phyloP scores from a whole-genome alignment of 2,113 vertebrate genomes.

The Cettia cetti region DNA sequence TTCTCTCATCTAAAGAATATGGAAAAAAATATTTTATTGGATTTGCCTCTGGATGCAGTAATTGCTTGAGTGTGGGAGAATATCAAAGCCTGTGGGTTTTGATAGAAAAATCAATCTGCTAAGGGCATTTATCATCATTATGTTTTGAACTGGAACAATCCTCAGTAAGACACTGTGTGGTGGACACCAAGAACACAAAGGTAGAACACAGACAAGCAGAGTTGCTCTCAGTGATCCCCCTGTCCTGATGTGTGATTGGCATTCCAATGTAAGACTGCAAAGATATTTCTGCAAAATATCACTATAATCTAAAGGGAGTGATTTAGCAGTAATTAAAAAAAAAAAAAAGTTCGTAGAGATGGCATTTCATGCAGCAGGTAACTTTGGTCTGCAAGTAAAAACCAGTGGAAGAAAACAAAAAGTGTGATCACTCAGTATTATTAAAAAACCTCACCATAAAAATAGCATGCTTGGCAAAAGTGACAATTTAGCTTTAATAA shows the following conservation, averaged over 20 bases:
- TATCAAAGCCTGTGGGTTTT: neutral
- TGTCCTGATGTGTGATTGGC: neutral
- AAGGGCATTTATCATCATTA: neutral
- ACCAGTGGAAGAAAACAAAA: neutral
- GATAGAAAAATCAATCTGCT: neutral
- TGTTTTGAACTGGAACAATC: neutral
- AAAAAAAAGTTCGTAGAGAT: neutral
- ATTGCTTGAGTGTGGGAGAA: neutral
- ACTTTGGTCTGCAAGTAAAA: neutral
- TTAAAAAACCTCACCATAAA: neutral
- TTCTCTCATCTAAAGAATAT: neutral
- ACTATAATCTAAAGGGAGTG: neutral
- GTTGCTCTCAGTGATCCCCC: neutral
- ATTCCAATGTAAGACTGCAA: neutral
- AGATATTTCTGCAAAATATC: neutral
- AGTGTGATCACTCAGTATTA: neutral
- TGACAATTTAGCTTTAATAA: constrained; percentile 37
- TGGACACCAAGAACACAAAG: neutral
- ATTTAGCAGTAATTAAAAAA: neutral
- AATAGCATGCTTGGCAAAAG: constrained; percentile 15
- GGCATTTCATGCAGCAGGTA: neutral
- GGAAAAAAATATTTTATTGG: neutral
- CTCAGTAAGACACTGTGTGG: neutral
- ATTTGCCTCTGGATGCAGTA: neutral
- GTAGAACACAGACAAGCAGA: neutral